A percentile compares a stretch with the other conserved stretches of the same genome.
Conservation (phyloP, 2,797 vertebrate genomes). For the Zenarchopterus dispar region DNA sequence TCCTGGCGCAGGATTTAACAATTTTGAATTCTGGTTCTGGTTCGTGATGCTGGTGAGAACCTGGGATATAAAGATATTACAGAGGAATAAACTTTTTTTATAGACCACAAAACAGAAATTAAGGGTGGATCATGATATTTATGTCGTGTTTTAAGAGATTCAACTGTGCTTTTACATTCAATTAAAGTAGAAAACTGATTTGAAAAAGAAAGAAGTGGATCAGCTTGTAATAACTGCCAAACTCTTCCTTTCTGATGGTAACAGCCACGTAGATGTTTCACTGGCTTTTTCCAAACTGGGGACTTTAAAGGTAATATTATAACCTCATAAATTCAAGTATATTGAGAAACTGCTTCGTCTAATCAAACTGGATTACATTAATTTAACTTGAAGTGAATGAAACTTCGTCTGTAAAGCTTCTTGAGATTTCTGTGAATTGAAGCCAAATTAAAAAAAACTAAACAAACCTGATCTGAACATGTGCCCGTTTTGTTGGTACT, state of each 20-base stretch:
- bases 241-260: not conserved
- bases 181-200: not conserved
- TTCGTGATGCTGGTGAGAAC: not conserved
- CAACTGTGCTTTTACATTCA: not conserved
- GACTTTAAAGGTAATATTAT: too few relatives aligned
- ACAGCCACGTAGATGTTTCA: not conserved
- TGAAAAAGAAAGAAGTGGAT: not conserved
- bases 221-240: not conserved
- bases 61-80: not conserved
- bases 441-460: too few relatives aligned
- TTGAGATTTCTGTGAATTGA: too few relatives aligned
- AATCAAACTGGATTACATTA: too few relatives aligned
- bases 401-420: too few relatives aligned
- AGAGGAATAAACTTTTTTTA: not conserved
- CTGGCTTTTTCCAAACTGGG: too few relatives aligned
- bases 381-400: too few relatives aligned
- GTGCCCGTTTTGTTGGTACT: slow-evolving; percentile 53
- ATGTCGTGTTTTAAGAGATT: not conserved
- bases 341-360: too few relatives aligned
- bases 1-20: slow-evolving; percentile 13
- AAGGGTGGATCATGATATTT: not conserved
- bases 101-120: not conserved
- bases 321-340: too few relatives aligned
- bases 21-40: slow-evolving; percentile 12
- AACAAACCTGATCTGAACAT: too few relatives aligned